Evolutionary conservation across 2,113 vertebrate species (phyloP), one percentile per base, ranked within the genome.

Genomic region (Cricetomys ansorgei): DNA sequence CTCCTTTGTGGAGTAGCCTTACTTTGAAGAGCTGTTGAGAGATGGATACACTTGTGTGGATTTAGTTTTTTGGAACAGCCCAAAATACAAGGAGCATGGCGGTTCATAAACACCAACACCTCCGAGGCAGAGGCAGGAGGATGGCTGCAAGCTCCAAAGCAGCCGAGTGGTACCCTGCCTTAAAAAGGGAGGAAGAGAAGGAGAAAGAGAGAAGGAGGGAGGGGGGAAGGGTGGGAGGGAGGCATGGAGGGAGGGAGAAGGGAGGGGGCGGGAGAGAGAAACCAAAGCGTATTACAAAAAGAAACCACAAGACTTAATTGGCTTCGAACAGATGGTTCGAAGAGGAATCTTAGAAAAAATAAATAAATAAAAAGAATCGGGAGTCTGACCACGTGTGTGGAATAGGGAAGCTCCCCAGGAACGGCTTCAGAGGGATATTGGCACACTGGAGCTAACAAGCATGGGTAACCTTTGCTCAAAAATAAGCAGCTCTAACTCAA

Each of bases 381-480:
- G 48, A 53, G 37, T 86, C 50, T 19, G 70, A 83, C 77, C 27
- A 1, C 7, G 23, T 89, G 34, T 70, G 75, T 37, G 7, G 29
- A 76, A 29, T 34, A 65, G 45, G 16, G 43, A 45, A 16, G 25
- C 45, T 79, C 25, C 79, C 50, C 25, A 69, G 59, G 45, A 77
- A 40, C 12, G 65, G 16, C 80, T 81, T 72, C 45, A 43, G 65
- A 93, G 80, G 34, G 59, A 94, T 31, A 45, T 17, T n/a, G 1
- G 25, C 43, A 55, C 4, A 4, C 10, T 2, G n/a, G 25, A 73
- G 5, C 23, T 16, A 23, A 62, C 65, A 45, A 21, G 43, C 65
- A 55, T 50, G 73, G 85, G 43, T 79, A 23, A n/a, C 16, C 7
- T 93, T 87, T 75, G 79, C 87, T 89, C 95, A 79, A 59, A 94